Percentiles rank a stretch among this genome's conserved stretches.
These are phyloP conservation scores for Argyrosomus japonicus DNA, from an alignment of 2,113 vertebrate genomes.

Conservation along the genomic window DNA sequence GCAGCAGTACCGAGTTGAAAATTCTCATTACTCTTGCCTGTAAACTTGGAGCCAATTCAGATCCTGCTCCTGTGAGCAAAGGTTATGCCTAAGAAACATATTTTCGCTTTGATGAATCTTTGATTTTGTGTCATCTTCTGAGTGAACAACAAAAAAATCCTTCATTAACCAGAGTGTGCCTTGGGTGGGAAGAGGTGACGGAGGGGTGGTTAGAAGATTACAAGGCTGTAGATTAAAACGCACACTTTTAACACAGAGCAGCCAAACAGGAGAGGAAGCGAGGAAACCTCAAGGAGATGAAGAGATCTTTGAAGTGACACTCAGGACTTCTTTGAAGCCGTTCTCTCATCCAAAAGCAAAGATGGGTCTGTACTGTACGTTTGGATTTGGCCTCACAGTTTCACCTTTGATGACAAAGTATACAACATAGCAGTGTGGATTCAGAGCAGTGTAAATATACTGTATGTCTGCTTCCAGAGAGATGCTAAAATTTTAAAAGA, in stretches of 20 bases:
- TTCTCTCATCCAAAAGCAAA: slow-evolving; percentile 64
- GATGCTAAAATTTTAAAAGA: slow-evolving; percentile 25
- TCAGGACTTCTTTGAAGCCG: slow-evolving; percentile 71
- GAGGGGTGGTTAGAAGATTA: slow-evolving; percentile 45
- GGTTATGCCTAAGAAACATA: slow-evolving; percentile 34
- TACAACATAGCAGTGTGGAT: slow-evolving; percentile 20
- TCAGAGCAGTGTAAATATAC: slow-evolving; percentile 2
- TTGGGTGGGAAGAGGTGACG: slow-evolving; percentile 30
- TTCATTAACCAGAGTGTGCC: slow-evolving; percentile 55
- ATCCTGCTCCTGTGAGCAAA: slow-evolving; percentile 21
- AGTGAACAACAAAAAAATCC: slow-evolving; percentile 53
- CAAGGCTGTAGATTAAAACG: slow-evolving; percentile 64
- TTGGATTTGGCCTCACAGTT: slow-evolving; percentile 58
- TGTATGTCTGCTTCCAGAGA: slow-evolving; percentile 22
- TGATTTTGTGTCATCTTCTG: slow-evolving; percentile 64
- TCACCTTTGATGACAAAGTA: slow-evolving; percentile 62
- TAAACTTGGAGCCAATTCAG: slow-evolving; percentile 18
- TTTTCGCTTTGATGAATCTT: slow-evolving; percentile 51
- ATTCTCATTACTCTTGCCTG: slow-evolving; percentile 24
- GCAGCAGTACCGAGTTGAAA: neutral
- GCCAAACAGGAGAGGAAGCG: slow-evolving; percentile 43
- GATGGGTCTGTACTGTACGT: slow-evolving; percentile 30
- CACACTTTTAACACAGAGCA: slow-evolving; percentile 64
- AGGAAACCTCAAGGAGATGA: slow-evolving; percentile 68
- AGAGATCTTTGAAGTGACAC: slow-evolving; percentile 76